Base-by-base conservation (phyloP, 2,113 vertebrate species). In the Falco punctatus region DNA sequence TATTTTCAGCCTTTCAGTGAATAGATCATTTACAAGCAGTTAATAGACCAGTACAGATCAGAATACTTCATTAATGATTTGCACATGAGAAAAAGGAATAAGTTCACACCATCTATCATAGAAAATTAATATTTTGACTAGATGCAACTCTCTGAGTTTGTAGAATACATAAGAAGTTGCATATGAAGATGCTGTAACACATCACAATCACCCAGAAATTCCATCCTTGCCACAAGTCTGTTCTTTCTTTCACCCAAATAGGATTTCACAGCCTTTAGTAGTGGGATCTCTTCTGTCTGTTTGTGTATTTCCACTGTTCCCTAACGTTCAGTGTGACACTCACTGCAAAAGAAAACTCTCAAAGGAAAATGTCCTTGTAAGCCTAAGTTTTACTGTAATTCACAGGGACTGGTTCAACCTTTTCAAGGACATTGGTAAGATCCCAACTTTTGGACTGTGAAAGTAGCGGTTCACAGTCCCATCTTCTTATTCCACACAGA, bases 11-110 rank as follows among this genome's bases (percentile, higher is more conserved):
- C 57, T 54, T 49, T 86, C 26, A 67, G 21, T 27, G 42, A 92
- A 81, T 2, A 78, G 79, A 73, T 78, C 8, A 90, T 80, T 92
- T 72, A 70, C 42, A 83, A 78, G 59, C 10, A 90, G 15, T 55
- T 88, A 69, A 73, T 12, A 86, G 71, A 83, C 62, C 55, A 80
- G 42, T 62, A 93, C 15, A 70, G 51, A 90, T 44, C 27, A 80
- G 42, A 96, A 32, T 83, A 82, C 40, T 88, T 88, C 59, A 71
- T 26, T 92, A 83, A 74, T 33, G 30, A 74, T 74, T 94, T 96
- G 38, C 32, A 64, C 48, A 33, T 26, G 16, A n/a, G 59, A 42
- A 80, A 96, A 90, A 61, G 3, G 21, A 84, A 8, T 30, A 62
- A 48, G 18, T 38, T 86, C 74, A 90, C 40, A 62, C 42, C 32